A percentile compares a stretch with the other conserved stretches of the same genome.
Conservation (phyloP, 2,888 invertebrate genomes). For the Synanthedon formicaeformis region DNA sequence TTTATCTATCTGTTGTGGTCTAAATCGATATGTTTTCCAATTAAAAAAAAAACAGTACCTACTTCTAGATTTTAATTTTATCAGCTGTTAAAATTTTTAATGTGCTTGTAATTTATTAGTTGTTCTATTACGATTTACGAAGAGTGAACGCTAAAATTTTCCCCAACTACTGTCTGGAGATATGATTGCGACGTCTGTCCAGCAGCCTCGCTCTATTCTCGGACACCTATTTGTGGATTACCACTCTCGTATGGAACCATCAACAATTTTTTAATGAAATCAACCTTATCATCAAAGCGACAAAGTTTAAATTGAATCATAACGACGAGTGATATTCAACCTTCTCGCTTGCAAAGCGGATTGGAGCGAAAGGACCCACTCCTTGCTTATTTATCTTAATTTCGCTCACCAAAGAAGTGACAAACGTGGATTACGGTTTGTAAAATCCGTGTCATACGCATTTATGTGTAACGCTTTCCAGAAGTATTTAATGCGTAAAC, state of each 20-base stretch:
- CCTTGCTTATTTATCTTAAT: constrained; percentile 65
- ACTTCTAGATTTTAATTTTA: background rate
- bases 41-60: too few species aligned
- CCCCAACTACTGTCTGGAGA: constrained; percentile 43
- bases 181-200: constrained; percentile 18
- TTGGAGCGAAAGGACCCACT: constrained; percentile 56
- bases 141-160: constrained; percentile 17
- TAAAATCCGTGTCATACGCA: constrained; percentile 35
- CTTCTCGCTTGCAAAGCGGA: constrained; percentile 25
- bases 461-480: constrained; percentile 19
- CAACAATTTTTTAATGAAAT: constrained; percentile 29
- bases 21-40: too few species aligned
- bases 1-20: too few species aligned
- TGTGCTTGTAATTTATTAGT: background rate
- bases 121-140: background rate
- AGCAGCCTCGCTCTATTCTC: constrained; percentile 70
- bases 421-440: constrained; percentile 49
- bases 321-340: constrained; percentile 19
- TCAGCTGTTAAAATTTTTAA: background rate
- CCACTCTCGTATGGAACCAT: constrained; percentile 44
- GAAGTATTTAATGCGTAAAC: constrained; percentile 14
- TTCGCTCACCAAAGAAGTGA: constrained; percentile 53
- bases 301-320: constrained; percentile 33
- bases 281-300: constrained; percentile 30
- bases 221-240: constrained; percentile 66